Conservation (phyloP, 2,797 vertebrate species). For the Psittacula echo region DNA sequence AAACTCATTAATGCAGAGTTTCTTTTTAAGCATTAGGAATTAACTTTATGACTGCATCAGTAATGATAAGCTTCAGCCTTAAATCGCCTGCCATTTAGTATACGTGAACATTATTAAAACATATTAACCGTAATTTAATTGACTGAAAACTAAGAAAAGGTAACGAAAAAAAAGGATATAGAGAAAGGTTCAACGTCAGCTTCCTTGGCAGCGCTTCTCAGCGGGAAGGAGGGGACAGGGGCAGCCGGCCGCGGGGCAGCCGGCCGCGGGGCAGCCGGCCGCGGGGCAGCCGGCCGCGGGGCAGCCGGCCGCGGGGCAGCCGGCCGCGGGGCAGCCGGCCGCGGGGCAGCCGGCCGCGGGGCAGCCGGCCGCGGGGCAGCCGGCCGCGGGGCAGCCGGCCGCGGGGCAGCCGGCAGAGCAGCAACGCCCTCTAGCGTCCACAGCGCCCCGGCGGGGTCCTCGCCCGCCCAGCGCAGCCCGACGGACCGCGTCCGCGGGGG, state of each 20-base stretch:
- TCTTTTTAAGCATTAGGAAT: constrained; percentile 71
- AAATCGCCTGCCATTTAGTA: constrained; percentile 52
- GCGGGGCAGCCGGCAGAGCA: not conserved
- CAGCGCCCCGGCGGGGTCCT: not conserved
- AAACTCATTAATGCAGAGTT: constrained; percentile 73
- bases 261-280: too few species aligned
- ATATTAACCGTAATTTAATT: constrained; percentile 66
- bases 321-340: too few species aligned
- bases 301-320: too few species aligned
- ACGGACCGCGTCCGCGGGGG: not conserved
- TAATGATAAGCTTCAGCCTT: constrained; percentile 49
- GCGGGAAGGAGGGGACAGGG: not conserved
- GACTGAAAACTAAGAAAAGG: not conserved
- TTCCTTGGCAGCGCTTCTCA: not conserved
- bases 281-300: too few species aligned
- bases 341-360: too few species aligned
- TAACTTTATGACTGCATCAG: constrained; percentile 59
- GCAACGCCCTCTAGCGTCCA: not conserved
- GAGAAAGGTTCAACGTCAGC: not conserved
- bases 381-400: too few species aligned
- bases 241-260: too few species aligned
- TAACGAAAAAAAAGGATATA: too few species aligned
- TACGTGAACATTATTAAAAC: constrained; percentile 60
- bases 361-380: too few species aligned
- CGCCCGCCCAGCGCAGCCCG: not conserved